Evolutionary conservation across 2,888 invertebrate genomes (phyloP), one percentile per base, ranked within the genome.

Genomic region (Agonopterix subpropinquella): DNA sequence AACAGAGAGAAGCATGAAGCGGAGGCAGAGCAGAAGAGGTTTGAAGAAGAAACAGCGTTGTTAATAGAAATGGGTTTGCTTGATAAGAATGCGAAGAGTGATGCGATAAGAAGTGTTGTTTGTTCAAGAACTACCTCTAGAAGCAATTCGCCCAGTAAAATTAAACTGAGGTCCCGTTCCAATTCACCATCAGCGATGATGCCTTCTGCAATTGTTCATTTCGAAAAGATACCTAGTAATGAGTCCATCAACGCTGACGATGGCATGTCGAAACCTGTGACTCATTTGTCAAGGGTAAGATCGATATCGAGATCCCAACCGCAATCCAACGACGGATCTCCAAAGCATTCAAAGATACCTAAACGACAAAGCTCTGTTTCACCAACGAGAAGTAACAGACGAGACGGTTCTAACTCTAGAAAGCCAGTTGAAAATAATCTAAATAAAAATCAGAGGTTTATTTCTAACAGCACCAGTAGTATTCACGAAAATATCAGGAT

Each of bases 1-100:
- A 89, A 89, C 54, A 81, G 86, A 73, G 89, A 89, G 59, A 82
- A 78, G 48, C 77, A 89, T 44, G 85, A 85, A 68, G 85, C 82
- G 8, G 80, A 87, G 59, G 85, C 85, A 43, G 87, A 89, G 45
- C 68, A 62, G 46, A 84, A 70, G 52, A 81, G 74, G 60, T 61
- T 65, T 58, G 82, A 84, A 59, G 89, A 89, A 73, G 89, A 89
- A 68, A 77, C 82, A 57, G 87, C 86, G 8, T 61, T 89, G 8
- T 62, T 89, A 0, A 81, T 73, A 69, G 89, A 89, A 70, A 84
- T 89, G 85, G 89, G 85, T 2, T 56, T 88, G 10, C 53, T 84
- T 44, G 85, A 88, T 45, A 81, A 77, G 46, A 77, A 75, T 50
- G 67, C 73, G 4, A 71, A 67, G 51, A 57, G 64, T 15, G 67